Evolutionary conservation across 1,140 invertebrate genomes (phyloP), one percentile per base, ranked within the genome.

Genomic region (Laodelphax striatellus): DNA sequence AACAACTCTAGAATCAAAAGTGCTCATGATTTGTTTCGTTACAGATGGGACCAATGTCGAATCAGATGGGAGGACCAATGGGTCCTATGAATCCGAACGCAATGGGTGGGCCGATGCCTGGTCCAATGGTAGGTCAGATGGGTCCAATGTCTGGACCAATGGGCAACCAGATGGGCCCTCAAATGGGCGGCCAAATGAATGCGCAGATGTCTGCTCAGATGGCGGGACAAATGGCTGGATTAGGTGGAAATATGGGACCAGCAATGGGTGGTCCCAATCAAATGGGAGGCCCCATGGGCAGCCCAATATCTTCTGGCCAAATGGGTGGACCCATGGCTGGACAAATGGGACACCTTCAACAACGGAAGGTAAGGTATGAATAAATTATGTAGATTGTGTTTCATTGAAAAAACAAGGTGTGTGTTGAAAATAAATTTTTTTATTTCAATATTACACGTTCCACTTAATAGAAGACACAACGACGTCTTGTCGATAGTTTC

Each of bases 41-140:
- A 28, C 79, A 80, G 70, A 78, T 78, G 22, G 80, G 78, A 41
- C 77, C 81, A 60, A 63, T 67, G 60, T 55, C 52, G 19, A 60
- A 54, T 38, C 66, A 66, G 58, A 65, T 62, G 64, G 59, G 52
- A 2, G 13, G 41, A 22, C 43, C 52, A 34, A 38, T 52, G 0
- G 65, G 65, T 42, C 65, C 58, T 31, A 65, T 69, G 63, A 57
- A 68, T 8, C 28, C 31, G 52, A 65, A 65, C 24, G 66, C 67
- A 31, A 71, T 73, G 61, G 67, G 64, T 42, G 69, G 66, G 5
- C 60, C 63, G 61, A 64, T 68, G 62, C 56, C 54, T 13, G 59
- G 52, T 19, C 66, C 64, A 54, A 65, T 62, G 64, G 34, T 62
- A 61, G 34, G 54, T 22, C 43, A 50, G 57, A 28, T 52, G 0